Base-by-base conservation (phyloP, 2,888 invertebrate genomes). In the Lochmaea crataegi region DNA sequence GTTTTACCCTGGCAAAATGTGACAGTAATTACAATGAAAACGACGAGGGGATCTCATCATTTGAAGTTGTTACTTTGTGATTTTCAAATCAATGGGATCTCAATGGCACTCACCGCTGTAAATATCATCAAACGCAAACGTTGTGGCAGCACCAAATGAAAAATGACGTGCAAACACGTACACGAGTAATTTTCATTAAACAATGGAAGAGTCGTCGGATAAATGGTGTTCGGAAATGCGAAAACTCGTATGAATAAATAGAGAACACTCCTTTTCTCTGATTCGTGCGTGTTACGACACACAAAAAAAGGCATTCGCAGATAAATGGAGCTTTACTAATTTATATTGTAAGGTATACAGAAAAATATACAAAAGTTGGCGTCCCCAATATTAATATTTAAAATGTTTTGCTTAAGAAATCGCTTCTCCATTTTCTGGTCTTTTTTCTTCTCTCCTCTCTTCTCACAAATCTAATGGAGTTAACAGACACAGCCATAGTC, bases 111-210 rank as follows among this genome's bases (percentile, higher is more conserved):
- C 68, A 53, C 53, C 63, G 41, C 61, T 58, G 68, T 68, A 68
- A 73, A 73, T 68, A 67, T 72, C 73, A 70, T 73, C 68, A 68
- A 70, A 73, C 38, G 68, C 67, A 57, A 65, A 65, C 71, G 68
- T 61, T 70, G 65, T 65, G 63, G 67, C 68, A 65, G 68, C 68
- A 68, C 65, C 63, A 64, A 71, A 73, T 76, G 76, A 77, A 76
- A 76, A 76, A 77, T 75, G 76, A 76, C 73, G 77, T 73, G 71
- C 68, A 76, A 76, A 76, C 76, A 73, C 71, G 75, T 69, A 71
- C 67, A 65, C 67, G 64, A 69, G 73, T 65, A 76, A 76, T 76
- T 76, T 76, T 72, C 76, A 72, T 76, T 73, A 75, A 73, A 75
- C 76, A 76, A 76, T 75, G 72, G 68, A 72, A 75, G 66, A 42